A percentile compares a stretch with the other conserved stretches of the same genome.
Evolutionary conservation across 2,888 invertebrate genomes (phyloP).

Genomic region (Xestia xanthographa): DNA sequence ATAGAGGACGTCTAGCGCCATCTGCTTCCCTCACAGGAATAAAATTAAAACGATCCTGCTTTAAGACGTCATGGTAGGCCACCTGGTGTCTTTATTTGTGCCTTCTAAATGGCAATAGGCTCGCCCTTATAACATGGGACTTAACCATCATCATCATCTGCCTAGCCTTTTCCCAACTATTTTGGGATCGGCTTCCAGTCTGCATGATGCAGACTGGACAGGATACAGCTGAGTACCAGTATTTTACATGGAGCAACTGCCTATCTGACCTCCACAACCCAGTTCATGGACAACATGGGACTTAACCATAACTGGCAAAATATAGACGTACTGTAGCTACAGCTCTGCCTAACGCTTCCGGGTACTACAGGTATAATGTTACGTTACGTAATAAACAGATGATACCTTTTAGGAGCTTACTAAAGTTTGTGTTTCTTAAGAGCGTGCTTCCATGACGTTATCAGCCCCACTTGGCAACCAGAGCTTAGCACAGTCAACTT

Average conservation of each 20-base stretch:
- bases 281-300: no score
- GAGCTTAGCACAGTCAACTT: constrained; percentile 68
- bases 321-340: background rate
- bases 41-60: no score
- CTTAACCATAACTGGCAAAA: background rate
- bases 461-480: constrained; percentile 67
- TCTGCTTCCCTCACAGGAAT: no score
- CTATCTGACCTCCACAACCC: no score
- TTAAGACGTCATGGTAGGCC: no score
- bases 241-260: no score
- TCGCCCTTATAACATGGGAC: background rate
- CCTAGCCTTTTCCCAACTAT: no score
- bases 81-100: background rate
- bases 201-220: no score
- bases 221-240: no score
- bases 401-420: constrained; percentile 69
- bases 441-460: constrained; percentile 69
- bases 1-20: no score
- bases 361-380: background rate
- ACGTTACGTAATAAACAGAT: background rate
- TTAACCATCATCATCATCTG: no score
- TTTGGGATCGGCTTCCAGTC: no score
- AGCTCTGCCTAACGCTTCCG: background rate
- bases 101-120: background rate
- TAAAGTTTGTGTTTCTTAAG: constrained; percentile 71